A percentile compares a stretch with the other conserved stretches of the same genome.
Evolutionary conservation across 2,113 vertebrate genomes (phyloP).

Genomic region (Pterocles burchelli): DNA sequence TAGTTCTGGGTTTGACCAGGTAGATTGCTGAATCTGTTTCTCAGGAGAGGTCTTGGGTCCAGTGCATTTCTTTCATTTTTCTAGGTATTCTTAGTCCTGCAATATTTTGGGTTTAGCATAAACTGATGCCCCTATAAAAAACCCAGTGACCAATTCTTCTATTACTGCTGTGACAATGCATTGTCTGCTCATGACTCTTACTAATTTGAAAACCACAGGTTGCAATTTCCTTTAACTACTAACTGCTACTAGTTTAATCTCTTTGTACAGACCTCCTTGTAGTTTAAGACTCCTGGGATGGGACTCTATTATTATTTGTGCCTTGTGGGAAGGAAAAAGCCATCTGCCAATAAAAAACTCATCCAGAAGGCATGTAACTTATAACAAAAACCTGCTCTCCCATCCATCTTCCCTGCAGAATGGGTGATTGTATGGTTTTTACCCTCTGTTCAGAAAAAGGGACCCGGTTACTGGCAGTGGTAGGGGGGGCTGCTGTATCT

Average conservation of each 20-base stretch:
- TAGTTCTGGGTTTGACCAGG: constrained; percentile 10
- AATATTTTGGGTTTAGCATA: neutral
- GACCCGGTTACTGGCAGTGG: constrained; percentile 27
- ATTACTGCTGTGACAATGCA: neutral
- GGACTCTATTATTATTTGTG: constrained; percentile 50
- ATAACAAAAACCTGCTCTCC: constrained; percentile 13
- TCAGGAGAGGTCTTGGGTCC: neutral
- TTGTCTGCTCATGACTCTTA: constrained; percentile 41
- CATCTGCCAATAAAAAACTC: constrained; percentile 64
- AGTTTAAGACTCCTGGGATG: constrained; percentile 28
- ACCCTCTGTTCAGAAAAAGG: constrained; percentile 28
- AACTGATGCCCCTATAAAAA: constrained; percentile 9
- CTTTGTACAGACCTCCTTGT: constrained; percentile 48
- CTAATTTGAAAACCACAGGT: constrained; percentile 64
- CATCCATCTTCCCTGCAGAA: constrained; percentile 42
- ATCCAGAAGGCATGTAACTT: constrained; percentile 61
- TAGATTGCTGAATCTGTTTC: neutral
- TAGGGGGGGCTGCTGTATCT: constrained; percentile 44
- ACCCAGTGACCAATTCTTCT: neutral
- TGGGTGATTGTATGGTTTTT: constrained; percentile 49
- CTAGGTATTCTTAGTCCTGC: neutral
- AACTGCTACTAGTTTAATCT: constrained; percentile 63
- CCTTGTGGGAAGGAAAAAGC: constrained; percentile 34
- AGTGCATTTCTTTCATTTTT: neutral
- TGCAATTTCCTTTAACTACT: constrained; percentile 52